Base-by-base conservation (phyloP, 2,113 vertebrate species). In the Myotis davidii region DNA sequence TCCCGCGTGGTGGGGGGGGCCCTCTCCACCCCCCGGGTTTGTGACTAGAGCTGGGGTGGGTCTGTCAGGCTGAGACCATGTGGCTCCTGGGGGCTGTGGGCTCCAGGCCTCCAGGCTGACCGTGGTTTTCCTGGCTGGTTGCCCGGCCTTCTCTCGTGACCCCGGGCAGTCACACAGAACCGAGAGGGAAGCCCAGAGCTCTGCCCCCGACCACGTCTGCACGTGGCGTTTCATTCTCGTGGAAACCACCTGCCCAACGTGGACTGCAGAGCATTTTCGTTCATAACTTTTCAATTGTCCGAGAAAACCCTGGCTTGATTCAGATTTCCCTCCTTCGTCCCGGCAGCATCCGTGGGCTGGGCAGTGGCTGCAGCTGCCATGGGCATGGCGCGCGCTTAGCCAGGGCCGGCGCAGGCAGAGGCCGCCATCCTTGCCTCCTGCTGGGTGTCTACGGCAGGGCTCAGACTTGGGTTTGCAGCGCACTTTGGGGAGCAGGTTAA, bases 401-500 rank as follows among this genome's bases (percentile, higher is more conserved):
- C 14, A 0, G 85, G 85, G 29, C 65, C 13, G 10, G 37, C 0
- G 5, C 4, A 2, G 7, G 67, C 37, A 14, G 1, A 0, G 3
- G 32, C 48, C 18, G 7, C 54, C 20, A 6, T 23, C 45, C 84
- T 37, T 18, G 69, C 82, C 65, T 2, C 50, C 56, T 32, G 76
- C 13, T 0, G 14, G 69, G 56, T 23, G 54, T 21, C 54, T 0
- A 4, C 18, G 65, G 25, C 34, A 37, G 17, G 54, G 23, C 64
- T 29, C 32, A 37, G 81, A 23, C 14, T 0, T 64, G 73, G 69
- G 6, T 32, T 42, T 27, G 50, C 64, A 86, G 86, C 34, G 69
- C 94, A 95, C 96, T 84, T 45, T 48, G 85, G 77, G 61, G 73
- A 86, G 34, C 76, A 85, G 61, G 39, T 32, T 94, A 87, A 88